Percentiles rank a stretch among this genome's conserved stretches.
phyloP scores from a whole-genome alignment of 1,140 invertebrate genomes.

The Dendroctonus ponderosae region DNA sequence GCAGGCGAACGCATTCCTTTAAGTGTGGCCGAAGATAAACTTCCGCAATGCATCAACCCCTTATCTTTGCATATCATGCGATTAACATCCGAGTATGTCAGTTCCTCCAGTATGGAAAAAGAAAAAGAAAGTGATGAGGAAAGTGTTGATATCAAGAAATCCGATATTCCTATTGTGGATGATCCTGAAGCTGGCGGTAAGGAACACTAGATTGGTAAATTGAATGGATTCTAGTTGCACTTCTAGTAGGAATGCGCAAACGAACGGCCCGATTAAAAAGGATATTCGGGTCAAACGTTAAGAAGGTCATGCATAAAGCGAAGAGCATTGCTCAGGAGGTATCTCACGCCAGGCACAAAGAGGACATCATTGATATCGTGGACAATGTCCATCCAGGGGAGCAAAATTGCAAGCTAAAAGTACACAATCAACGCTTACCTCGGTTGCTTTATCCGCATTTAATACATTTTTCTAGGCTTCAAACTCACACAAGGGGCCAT shows the following conservation, averaged over 20 bases:
- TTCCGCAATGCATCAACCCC: slow-evolving; percentile 88
- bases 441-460: background rate
- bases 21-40: slow-evolving; percentile 85
- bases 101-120: slow-evolving; percentile 71
- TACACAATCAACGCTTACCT: slow-evolving; percentile 16
- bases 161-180: slow-evolving; percentile 56
- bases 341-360: slow-evolving; percentile 78
- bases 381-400: slow-evolving; percentile 81
- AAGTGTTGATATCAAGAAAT: slow-evolving; percentile 75
- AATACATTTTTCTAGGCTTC: slow-evolving; percentile 59
- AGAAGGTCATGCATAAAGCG: slow-evolving; percentile 86
- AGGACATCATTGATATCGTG: slow-evolving; percentile 79
- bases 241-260: slow-evolving; percentile 50
- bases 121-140: slow-evolving; percentile 76
- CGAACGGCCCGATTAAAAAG: slow-evolving; percentile 68
- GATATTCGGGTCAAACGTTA: slow-evolving; percentile 82
- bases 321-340: slow-evolving; percentile 87
- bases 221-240: background rate
- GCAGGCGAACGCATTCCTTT: slow-evolving; percentile 76
- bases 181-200: slow-evolving; percentile 22
- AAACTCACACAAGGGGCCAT: slow-evolving; percentile 93
- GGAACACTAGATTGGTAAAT: background rate
- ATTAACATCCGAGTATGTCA: slow-evolving; percentile 85
- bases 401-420: slow-evolving; percentile 84
- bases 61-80: slow-evolving; percentile 93